phyloP scores from a whole-genome alignment of 2,888 invertebrate genomes.

The Drosophila heteroneura region DNA sequence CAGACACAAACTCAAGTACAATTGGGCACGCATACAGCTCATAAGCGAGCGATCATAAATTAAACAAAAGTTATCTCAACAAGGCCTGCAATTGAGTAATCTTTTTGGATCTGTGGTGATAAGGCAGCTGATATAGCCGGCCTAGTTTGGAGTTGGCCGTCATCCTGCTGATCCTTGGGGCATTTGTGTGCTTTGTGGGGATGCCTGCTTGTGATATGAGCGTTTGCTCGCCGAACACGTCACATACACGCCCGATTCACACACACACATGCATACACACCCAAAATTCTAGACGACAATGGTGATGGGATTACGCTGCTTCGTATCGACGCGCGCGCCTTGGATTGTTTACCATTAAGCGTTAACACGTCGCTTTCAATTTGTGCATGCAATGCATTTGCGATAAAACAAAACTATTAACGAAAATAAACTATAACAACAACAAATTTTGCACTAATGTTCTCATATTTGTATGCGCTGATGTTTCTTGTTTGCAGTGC shows the following conservation, averaged over 20 bases:
- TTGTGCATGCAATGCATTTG: conserved; percentile 73
- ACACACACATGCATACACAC: conserved; percentile 64
- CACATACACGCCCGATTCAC: conserved; percentile 78
- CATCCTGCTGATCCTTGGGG: conserved; percentile 49
- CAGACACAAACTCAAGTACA: conserved; percentile 59
- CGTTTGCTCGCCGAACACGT: conserved; percentile 73
- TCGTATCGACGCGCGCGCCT: conserved; percentile 53
- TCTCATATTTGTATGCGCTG: conserved; percentile 75
- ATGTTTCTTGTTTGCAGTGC: conserved; percentile 57
- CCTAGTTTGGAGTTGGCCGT: conserved; percentile 4
- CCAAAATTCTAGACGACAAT: conserved; percentile 76
- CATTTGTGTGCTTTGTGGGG: conserved; percentile 11
- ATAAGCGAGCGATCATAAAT: conserved; percentile 69
- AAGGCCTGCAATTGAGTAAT: conserved; percentile 19
- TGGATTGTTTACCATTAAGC: conserved; percentile 62
- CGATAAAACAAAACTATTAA: conserved; percentile 51
- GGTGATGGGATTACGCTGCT: conserved; percentile 66
- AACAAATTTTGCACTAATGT: conserved; percentile 79
- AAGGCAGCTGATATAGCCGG: conserved; percentile 7
- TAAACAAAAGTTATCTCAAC: conserved; percentile 73
- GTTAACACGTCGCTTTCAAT: conserved; percentile 58
- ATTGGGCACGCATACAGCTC: conserved; percentile 69
- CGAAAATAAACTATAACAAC: conserved; percentile 74
- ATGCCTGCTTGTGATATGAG: conserved; percentile 20
- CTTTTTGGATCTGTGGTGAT: background rate